Evolutionary conservation across 2,113 vertebrate species (phyloP).

Genomic region (Protobothrops mucrosquamatus): DNA sequence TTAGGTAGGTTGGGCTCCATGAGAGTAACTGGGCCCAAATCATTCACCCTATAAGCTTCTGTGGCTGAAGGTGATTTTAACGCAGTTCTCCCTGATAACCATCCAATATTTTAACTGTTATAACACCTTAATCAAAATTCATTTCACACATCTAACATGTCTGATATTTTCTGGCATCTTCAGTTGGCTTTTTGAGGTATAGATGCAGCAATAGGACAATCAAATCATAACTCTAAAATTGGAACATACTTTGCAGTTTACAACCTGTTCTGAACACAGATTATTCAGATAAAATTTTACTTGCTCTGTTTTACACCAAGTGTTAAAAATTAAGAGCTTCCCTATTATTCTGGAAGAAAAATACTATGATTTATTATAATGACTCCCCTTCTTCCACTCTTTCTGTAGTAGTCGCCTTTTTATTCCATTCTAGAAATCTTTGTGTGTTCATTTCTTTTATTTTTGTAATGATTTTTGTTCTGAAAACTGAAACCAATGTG

Average conservation of each 20-base stretch:
- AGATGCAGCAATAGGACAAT: not conserved
- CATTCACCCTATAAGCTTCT: not conserved
- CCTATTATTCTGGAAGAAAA: not conserved
- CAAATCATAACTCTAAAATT: not conserved
- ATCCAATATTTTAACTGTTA: not conserved
- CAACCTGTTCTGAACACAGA: not conserved
- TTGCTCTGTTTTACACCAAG: not conserved
- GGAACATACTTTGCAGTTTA: not conserved
- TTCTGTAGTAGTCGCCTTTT: not conserved
- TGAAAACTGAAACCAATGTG: not conserved
- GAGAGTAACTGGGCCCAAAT: not conserved
- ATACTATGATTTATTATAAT: not conserved
- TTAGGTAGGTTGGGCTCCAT: not conserved
- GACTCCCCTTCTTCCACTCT: not conserved
- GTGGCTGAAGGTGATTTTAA: not conserved
- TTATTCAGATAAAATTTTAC: not conserved
- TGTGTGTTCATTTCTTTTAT: not conserved
- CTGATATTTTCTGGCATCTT: not conserved
- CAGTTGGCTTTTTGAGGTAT: not conserved
- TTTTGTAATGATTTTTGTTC: not conserved
- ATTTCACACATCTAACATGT: not conserved
- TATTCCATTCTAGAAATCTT: not conserved
- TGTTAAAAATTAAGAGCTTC: not conserved
- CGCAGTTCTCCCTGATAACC: not conserved
- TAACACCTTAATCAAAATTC: not conserved